These are phyloP conservation scores for Calidris pygmaea DNA, from an alignment of 2,113 vertebrate genomes.

Conservation along the genomic window DNA sequence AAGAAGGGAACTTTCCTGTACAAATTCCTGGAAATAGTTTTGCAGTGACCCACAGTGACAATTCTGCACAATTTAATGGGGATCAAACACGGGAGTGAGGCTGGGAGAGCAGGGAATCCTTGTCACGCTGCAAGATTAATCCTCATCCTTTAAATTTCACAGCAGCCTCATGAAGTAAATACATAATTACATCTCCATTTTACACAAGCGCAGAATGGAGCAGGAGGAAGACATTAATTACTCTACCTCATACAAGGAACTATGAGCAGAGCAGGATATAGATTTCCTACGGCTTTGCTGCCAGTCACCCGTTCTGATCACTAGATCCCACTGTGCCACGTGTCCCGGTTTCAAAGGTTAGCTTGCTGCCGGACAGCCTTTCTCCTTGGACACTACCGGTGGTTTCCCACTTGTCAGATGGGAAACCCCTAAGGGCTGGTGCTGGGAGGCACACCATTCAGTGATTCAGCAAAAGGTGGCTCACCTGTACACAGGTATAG, in stretches of 20 bases:
- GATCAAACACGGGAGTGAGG: neutral
- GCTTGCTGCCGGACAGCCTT: neutral
- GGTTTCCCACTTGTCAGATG: constrained; percentile 3
- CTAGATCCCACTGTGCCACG: neutral
- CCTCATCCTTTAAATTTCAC: neutral
- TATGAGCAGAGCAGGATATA: neutral
- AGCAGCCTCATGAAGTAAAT: neutral
- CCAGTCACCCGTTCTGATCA: neutral
- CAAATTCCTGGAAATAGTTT: neutral
- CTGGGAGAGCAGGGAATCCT: neutral
- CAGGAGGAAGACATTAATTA: neutral
- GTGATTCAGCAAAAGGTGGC: constrained; percentile 26
- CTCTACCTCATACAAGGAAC: neutral
- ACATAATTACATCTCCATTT: neutral
- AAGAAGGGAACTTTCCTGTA: neutral
- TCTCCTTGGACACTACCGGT: neutral
- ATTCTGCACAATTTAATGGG: neutral
- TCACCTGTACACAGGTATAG: neutral
- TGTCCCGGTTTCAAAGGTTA: constrained; percentile 4
- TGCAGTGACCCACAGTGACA: neutral
- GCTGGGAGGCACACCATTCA: neutral
- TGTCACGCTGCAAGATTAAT: neutral
- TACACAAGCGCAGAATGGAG: neutral
- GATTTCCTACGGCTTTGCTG: neutral
- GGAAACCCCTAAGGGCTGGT: constrained; percentile 3